Percentiles rank a stretch among this genome's conserved stretches.
Evolutionary conservation across 1,140 invertebrate genomes (phyloP).

Genomic region (Diorhabda elongata): DNA sequence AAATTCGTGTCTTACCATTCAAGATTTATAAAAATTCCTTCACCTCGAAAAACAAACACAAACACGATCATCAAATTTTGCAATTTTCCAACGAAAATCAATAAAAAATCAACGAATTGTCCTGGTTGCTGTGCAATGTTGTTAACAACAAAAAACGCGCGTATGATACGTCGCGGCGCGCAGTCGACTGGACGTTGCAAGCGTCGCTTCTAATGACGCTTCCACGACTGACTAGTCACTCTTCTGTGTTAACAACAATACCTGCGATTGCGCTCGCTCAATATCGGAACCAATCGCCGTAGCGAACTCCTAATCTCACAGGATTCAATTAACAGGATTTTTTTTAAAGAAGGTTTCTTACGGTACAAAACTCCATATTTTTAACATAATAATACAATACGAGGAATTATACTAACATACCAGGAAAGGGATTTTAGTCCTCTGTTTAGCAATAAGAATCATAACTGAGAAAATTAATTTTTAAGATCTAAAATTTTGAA

Average conservation of each 20-base stretch:
- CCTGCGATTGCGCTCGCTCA: not conserved
- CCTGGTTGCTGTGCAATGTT: not conserved
- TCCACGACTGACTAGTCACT: not conserved
- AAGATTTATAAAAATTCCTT: too few relatives aligned
- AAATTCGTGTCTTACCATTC: too few relatives aligned
- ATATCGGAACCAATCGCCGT: not conserved
- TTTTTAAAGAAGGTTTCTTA: not conserved
- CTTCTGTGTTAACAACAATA: slow-evolving; percentile 4
- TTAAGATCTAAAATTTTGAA: not conserved
- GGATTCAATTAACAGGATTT: slow-evolving; percentile 9
- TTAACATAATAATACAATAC: not conserved
- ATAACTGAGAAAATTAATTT: too few relatives aligned
- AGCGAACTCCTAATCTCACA: not conserved
- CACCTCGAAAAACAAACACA: too few relatives aligned
- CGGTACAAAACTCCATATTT: not conserved
- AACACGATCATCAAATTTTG: not conserved
- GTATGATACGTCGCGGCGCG: not conserved
- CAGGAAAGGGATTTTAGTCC: too few relatives aligned
- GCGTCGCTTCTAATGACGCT: slow-evolving; percentile 3
- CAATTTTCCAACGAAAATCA: not conserved
- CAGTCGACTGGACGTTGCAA: not conserved
- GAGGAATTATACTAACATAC: not conserved
- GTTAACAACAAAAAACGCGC: not conserved
- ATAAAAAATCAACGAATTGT: not conserved
- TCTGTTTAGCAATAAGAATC: too few relatives aligned